Conservation (phyloP, 2,797 vertebrate genomes). For the Mormyrops attenuatus region DNA sequence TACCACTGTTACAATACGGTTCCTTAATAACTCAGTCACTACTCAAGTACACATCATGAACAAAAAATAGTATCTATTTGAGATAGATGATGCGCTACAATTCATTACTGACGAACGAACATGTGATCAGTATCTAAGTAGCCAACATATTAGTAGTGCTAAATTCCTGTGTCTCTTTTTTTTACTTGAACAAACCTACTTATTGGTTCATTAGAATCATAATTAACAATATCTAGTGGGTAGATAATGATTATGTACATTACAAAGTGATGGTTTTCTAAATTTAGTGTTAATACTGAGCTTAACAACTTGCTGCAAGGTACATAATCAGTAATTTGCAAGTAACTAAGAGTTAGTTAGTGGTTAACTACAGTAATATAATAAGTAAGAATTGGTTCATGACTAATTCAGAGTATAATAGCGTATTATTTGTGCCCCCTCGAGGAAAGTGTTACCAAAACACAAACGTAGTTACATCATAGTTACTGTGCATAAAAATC, state of each 20-base stretch:
- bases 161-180: background rate
- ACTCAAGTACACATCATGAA: background rate
- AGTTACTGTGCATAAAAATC: background rate
- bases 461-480: background rate
- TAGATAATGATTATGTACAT: background rate
- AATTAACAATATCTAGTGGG: background rate
- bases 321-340: background rate
- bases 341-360: background rate
- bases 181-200: background rate
- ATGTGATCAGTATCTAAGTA: background rate
- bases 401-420: background rate
- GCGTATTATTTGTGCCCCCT: background rate
- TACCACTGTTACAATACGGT: background rate
- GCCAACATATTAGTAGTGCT: background rate
- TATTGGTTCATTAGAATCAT: background rate
- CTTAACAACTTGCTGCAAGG: background rate
- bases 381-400: background rate
- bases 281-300: background rate
- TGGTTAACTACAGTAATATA: background rate
- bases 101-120: background rate
- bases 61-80: background rate
- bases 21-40: background rate
- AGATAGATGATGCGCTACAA: background rate
- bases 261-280: background rate
- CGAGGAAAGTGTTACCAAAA: background rate